Evolutionary conservation across 2,888 invertebrate species (phyloP).

Genomic region (Drosophila lutescens): DNA sequence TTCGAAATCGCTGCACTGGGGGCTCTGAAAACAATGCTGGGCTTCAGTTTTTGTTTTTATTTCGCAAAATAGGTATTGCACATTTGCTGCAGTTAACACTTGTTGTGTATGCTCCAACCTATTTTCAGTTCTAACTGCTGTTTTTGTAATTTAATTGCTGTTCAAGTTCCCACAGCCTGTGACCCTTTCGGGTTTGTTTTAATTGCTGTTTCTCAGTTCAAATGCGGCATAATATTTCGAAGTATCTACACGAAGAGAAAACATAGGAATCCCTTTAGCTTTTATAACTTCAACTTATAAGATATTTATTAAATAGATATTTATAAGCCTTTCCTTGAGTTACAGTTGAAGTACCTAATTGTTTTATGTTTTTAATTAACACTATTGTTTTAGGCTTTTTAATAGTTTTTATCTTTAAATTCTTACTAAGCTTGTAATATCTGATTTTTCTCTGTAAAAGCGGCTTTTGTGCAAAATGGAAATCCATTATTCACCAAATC

Average conservation of each 20-base stretch:
- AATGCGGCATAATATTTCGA: constrained; percentile 2
- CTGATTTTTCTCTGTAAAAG: background rate
- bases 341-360: too few relatives aligned
- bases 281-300: too few relatives aligned
- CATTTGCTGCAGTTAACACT: constrained; percentile 69
- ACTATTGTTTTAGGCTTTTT: too few relatives aligned
- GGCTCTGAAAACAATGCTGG: constrained; percentile 53
- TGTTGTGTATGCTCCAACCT: constrained; percentile 35
- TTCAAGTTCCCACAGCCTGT: constrained; percentile 25
- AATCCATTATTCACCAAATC: background rate
- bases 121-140: constrained; percentile 20
- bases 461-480: background rate
- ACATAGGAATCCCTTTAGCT: too few relatives aligned
- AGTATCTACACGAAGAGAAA: constrained; percentile 3
- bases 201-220: constrained; percentile 20
- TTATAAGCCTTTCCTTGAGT: too few relatives aligned
- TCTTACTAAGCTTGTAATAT: background rate
- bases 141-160: constrained; percentile 65
- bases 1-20: constrained; percentile 49
- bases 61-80: constrained; percentile 55
- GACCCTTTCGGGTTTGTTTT: constrained; percentile 17
- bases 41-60: constrained; percentile 41
- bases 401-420: too few relatives aligned
- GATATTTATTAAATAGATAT: too few relatives aligned
- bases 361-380: too few relatives aligned